Conservation (phyloP, 2,797 vertebrate species). For the Pseudochirops cupreus region DNA sequence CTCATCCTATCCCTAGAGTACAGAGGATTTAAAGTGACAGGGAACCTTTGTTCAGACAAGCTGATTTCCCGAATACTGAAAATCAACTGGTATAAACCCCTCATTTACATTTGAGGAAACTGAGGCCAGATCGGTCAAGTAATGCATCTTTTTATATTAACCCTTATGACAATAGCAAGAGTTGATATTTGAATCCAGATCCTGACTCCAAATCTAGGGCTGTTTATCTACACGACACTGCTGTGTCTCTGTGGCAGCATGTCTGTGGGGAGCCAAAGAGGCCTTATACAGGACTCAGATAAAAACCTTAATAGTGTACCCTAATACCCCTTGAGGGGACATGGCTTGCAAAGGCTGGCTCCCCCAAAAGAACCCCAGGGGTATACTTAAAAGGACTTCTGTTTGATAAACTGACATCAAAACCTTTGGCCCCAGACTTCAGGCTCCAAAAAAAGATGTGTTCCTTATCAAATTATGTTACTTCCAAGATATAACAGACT, state of each 20-base stretch:
- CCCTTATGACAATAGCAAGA: neutral
- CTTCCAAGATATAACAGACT: too few relatives aligned
- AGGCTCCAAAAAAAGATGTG: too few relatives aligned
- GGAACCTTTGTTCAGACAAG: neutral
- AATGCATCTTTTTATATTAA: neutral
- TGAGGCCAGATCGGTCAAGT: neutral
- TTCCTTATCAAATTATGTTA: too few relatives aligned
- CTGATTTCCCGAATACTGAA: neutral
- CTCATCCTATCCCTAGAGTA: neutral
- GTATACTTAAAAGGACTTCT: too few relatives aligned
- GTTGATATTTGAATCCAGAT: neutral
- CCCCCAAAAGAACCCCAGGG: too few relatives aligned
- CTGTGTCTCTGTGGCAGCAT: neutral
- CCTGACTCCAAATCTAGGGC: neutral
- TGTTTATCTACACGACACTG: neutral
- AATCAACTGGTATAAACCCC: neutral
- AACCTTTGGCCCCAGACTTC: too few relatives aligned
- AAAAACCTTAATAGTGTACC: too few relatives aligned
- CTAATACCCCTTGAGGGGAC: too few relatives aligned
- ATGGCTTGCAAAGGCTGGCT: too few relatives aligned
- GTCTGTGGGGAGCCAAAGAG: too few relatives aligned
- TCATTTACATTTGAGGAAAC: neutral
- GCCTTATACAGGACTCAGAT: too few relatives aligned
- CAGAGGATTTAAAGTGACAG: neutral
- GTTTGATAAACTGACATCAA: too few relatives aligned